Conservation (phyloP, 2,888 invertebrate genomes). For the Julus scandinavius region DNA sequence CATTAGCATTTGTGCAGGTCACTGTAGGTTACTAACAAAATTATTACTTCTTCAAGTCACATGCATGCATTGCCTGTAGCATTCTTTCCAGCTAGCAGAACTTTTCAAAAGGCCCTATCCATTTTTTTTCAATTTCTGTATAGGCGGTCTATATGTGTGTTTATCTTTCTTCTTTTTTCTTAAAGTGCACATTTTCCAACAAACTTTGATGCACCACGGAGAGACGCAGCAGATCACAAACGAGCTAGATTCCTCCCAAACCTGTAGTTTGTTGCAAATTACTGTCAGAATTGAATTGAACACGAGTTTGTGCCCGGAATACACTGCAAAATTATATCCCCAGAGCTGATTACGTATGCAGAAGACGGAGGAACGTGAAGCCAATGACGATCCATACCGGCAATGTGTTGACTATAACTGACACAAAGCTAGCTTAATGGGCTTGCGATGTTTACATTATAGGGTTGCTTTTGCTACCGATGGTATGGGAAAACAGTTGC, state of each 20-base stretch:
- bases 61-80: too few species aligned
- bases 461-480: constrained; percentile 46
- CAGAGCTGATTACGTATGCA: constrained; percentile 53
- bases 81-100: not conserved
- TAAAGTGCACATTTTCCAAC: constrained; percentile 10
- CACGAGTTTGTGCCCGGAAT: constrained; percentile 53
- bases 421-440: constrained; percentile 48
- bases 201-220: constrained; percentile 17
- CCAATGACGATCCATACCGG: constrained; percentile 46
- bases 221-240: constrained; percentile 52
- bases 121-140: not conserved
- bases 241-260: constrained; percentile 48
- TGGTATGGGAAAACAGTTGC: constrained; percentile 23
- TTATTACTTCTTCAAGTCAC: too few species aligned
- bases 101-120: not conserved
- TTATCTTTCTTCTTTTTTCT: constrained; percentile 17
- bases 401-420: constrained; percentile 50
- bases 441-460: constrained; percentile 51
- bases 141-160: constrained; percentile 2
- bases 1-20: too few species aligned
- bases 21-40: too few species aligned
- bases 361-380: constrained; percentile 45
- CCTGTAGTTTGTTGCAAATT: constrained; percentile 53
- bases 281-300: constrained; percentile 49
- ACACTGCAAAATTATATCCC: constrained; percentile 54